Evolutionary conservation across 2,888 invertebrate genomes (phyloP), one percentile per base, ranked within the genome.

Genomic region (Dromius quadrimaculatus): DNA sequence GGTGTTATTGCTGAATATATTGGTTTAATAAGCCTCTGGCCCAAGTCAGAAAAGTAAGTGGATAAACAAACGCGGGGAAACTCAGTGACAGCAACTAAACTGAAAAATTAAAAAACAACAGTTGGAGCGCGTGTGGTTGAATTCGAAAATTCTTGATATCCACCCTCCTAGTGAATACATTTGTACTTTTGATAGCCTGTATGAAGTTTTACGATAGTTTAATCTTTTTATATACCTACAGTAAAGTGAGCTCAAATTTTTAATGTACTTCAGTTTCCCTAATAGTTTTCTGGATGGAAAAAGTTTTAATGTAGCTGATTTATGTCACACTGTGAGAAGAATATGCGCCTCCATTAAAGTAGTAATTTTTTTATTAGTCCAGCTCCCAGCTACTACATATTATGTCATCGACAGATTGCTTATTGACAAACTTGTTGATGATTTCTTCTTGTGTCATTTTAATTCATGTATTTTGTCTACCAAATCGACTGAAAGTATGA

Each of bases 191-290:
- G n/a, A 47, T 22, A 15, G 11, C 47, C 11, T 11, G 11, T 11
- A 22, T 22, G 4, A 47, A 47, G 47, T 47, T 47, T 47, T 47
- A 23, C 23, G 23, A 47, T 47, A 47, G 13, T 13, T 23, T 1
- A 13, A 6, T 22, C 9, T 2, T 47, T 4, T 8, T 47, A n/a
- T 45, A 6, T 47, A 9, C 47, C 19, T 15, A 1, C n/a, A 45
- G 8, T 45, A 9, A 45, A 45, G 45, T 45, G 45, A 13, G 13
- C 47, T 47, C 2, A 13, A 11, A 47, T 47, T 47, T 41, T 47
- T 47, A 47, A 22, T 47, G 47, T 23, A 47, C 22, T 47, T 23
- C 23, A 47, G 47, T 47, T 47, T 47, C 47, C 11, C 20, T 47
- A 47, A 47, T 47, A 47, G 47, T 47, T 47, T 22, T 22, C 47